Conservation (phyloP, 2,113 vertebrate genomes). For the Saccopteryx leptura region DNA sequence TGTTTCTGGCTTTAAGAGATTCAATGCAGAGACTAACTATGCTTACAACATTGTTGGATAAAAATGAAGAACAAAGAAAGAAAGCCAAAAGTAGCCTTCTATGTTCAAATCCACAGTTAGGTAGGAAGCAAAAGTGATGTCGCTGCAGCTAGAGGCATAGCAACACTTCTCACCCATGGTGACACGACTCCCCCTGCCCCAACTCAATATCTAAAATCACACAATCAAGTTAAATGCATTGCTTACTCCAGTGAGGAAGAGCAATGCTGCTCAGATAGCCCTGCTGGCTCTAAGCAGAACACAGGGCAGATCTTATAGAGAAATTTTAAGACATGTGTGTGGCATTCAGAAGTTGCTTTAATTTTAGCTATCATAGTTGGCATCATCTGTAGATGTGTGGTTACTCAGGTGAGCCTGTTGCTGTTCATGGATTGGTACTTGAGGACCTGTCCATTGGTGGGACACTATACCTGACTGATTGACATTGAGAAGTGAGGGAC, state of each 20-base stretch:
- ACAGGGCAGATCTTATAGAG: accelerated
- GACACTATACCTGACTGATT: not conserved
- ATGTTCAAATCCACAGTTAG: not conserved
- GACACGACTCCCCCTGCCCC: too few relatives aligned
- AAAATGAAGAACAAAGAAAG: not conserved
- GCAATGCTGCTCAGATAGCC: too few relatives aligned
- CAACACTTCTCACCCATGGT: not conserved
- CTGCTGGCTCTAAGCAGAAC: not conserved
- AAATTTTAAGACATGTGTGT: not conserved
- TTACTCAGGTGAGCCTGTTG: not conserved
- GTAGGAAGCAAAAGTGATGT: too few relatives aligned
- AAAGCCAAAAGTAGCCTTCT: not conserved
- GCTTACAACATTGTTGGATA: not conserved
- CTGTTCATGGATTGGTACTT: not conserved
- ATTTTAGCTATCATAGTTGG: not conserved
- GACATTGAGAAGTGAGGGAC: not conserved
- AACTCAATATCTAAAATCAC: not conserved
- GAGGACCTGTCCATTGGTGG: not conserved
- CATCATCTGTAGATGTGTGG: not conserved
- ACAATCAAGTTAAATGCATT: not conserved
- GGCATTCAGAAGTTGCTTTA: not conserved
- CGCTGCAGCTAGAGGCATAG: too few relatives aligned
- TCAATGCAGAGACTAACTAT: not conserved
- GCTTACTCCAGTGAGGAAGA: not conserved
- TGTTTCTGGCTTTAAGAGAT: not conserved